Base-by-base conservation (phyloP, 2,888 invertebrate genomes). In the Ormyrus rosae region DNA sequence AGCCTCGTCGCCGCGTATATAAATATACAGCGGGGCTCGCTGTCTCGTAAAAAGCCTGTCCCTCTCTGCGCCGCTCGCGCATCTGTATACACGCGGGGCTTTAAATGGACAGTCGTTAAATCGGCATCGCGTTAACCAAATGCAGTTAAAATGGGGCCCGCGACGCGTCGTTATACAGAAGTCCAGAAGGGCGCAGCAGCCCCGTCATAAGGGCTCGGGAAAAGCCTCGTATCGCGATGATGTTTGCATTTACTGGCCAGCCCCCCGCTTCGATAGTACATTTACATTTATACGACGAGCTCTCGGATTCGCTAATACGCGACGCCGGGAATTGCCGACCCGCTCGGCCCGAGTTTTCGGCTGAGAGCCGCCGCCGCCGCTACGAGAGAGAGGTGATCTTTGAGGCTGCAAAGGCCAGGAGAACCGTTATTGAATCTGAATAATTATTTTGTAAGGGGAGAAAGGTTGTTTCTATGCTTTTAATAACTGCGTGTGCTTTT, bases 51-150 rank as follows among this genome's bases (percentile, higher is more conserved):
- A 80, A 80, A 69, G 53, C 65, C 65, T 46, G 2, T 64, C 55
- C 19, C 53, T 34, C 53, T 34, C 34, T 11, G 3, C 67, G 9
- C 67, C 11, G 56, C 19, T 63, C 56, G 55, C 34, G 13, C 9
- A 48, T 50, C 48, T 55, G 53, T 8, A 34, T 46, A 61, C 11
- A 13, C 56, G 46, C 10, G 45, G 45, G 34, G 51, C 50, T 68
- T 80, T 82, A 80, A 82, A 82, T 80, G 82, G 78, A 72, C 74
- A 78, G 78, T 78, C 70, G 78, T 80, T 80, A 82, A 82, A 80
- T 82, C 68, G 78, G 68, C 74, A 78, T 80, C 71, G 56, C 68
- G 65, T 82, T 80, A 78, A 78, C 75, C 67, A 79, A 80, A 80
- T 78, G 70, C 74, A 70, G 64, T 78, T 78, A 60, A 48, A 78